phyloP scores from a whole-genome alignment of 2,113 vertebrate genomes.

The Xerus inauris region DNA sequence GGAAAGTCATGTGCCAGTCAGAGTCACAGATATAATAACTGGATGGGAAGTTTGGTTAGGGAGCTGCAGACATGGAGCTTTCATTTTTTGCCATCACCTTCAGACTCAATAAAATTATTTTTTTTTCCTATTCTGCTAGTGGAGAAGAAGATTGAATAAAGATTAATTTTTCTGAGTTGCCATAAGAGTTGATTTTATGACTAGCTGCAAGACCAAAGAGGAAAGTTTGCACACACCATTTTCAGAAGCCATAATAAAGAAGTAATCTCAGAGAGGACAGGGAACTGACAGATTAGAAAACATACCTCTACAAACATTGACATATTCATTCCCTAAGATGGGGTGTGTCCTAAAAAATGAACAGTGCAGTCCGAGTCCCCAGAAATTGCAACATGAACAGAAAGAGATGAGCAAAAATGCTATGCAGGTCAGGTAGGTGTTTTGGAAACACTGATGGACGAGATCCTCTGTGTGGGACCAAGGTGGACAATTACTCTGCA shows the following conservation, averaged over 20 bases:
- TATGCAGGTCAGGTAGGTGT: neutral
- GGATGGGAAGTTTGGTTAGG: neutral
- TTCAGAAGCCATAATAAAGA: conserved; percentile 48
- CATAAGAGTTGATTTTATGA: conserved; percentile 39
- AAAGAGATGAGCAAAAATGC: neutral
- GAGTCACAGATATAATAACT: too few relatives aligned
- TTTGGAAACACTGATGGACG: neutral
- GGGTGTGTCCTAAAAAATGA: neutral
- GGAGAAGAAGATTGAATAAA: neutral
- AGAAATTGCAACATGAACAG: neutral
- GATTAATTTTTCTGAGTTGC: conserved; percentile 49
- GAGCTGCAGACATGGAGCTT: neutral
- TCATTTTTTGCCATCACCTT: neutral
- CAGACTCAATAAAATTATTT: neutral
- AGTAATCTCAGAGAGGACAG: neutral
- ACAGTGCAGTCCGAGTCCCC: neutral
- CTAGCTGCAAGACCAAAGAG: neutral
- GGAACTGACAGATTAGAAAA: neutral
- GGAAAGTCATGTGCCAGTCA: neutral
- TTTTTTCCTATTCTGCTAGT: neutral
- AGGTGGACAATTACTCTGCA: neutral
- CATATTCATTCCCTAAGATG: neutral
- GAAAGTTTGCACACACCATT: neutral
- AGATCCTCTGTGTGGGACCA: neutral
- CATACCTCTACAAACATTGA: neutral